These are phyloP conservation scores for Tribolium freemani DNA, from an alignment of 2,888 invertebrate genomes.

Conservation along the genomic window DNA sequence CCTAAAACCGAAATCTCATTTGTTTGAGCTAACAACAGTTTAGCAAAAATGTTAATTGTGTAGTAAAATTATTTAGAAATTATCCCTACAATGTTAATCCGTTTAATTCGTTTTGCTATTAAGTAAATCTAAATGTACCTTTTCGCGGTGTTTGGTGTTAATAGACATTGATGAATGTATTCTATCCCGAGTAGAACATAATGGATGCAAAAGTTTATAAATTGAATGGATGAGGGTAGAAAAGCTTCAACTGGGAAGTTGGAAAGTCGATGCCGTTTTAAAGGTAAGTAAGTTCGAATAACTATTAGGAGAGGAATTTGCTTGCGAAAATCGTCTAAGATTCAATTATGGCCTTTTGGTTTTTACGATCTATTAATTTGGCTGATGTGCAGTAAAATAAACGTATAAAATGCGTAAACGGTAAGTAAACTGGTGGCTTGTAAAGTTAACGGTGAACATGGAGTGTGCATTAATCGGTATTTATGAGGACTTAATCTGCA, in stretches of 20 bases:
- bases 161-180: slow-evolving; percentile 30
- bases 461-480: background rate
- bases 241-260: slow-evolving; percentile 21
- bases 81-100: too few species aligned
- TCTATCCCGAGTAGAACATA: slow-evolving; percentile 16
- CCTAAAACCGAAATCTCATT: too few species aligned
- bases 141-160: slow-evolving; percentile 22
- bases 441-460: slow-evolving; percentile 3
- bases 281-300: slow-evolving; percentile 25
- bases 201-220: slow-evolving; percentile 31
- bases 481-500: background rate
- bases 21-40: too few species aligned
- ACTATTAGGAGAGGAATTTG: slow-evolving; percentile 13
- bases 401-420: slow-evolving; percentile 11
- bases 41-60: too few species aligned
- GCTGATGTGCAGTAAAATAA: slow-evolving; percentile 9
- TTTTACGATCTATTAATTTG: slow-evolving; percentile 25
- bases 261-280: slow-evolving; percentile 8
- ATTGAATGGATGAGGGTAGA: slow-evolving; percentile 28
- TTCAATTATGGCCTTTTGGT: background rate
- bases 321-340: slow-evolving; percentile 13
- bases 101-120: background rate
- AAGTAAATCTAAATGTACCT: slow-evolving; percentile 21
- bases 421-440: background rate
- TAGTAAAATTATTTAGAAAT: too few species aligned